These are phyloP conservation scores for Hartigia nigra DNA, from an alignment of 2,888 invertebrate genomes.

Conservation along the genomic window DNA sequence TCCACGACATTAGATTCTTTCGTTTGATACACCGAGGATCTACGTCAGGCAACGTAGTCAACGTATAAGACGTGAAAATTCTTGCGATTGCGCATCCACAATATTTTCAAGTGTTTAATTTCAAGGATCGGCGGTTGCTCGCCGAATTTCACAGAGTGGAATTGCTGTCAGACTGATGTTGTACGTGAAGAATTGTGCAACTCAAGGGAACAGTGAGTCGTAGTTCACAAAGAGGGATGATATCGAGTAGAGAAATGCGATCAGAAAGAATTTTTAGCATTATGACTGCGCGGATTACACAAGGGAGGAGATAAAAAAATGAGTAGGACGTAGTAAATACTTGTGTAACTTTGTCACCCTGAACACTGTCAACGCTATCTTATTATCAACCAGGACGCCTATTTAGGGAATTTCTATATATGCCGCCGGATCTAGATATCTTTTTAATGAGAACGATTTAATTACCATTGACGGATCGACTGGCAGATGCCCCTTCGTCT, in stretches of 20 bases:
- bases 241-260: not conserved
- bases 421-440: not conserved
- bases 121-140: not conserved
- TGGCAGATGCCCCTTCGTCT: not conserved
- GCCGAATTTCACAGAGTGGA: not conserved
- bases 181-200: not conserved
- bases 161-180: not conserved
- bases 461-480: not conserved
- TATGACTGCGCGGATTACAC: not conserved
- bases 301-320: not conserved
- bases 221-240: not conserved
- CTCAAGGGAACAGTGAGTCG: not conserved
- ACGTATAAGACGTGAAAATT: not conserved
- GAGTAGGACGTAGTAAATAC: not conserved
- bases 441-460: not conserved
- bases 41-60: not conserved
- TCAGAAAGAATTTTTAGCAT: not conserved
- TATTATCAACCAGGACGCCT: not conserved
- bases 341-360: not conserved
- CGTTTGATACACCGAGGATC: not conserved
- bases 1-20: not conserved
- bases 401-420: not conserved
- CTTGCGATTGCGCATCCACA: not conserved
- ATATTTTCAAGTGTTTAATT: not conserved
- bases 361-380: not conserved